phyloP scores from a whole-genome alignment of 37 sponge, comb jelly and placozoan genomes.

The Beroe ovata region DNA sequence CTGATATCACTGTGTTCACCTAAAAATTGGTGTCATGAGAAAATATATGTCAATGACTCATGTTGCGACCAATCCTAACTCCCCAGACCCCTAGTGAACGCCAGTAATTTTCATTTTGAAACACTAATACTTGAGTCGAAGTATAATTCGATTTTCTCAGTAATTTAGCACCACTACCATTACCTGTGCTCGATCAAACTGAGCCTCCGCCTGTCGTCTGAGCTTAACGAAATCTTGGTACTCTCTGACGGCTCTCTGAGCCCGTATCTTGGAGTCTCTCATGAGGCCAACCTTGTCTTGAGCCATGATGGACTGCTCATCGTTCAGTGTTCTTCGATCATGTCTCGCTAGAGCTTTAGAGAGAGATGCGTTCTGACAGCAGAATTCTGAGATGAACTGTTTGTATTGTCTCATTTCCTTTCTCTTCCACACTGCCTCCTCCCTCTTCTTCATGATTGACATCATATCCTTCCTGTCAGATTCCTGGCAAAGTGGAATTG shows the following conservation, averaged over 20 bases:
- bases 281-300: slow-evolving; percentile 51
- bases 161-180: too few relatives aligned
- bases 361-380: slow-evolving; percentile 61
- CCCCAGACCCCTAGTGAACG: too few relatives aligned
- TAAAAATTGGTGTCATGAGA: neutral
- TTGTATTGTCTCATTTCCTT: slow-evolving; percentile 52
- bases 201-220: slow-evolving; percentile 62
- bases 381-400: slow-evolving; percentile 55
- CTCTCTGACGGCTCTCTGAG: slow-evolving; percentile 45
- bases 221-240: slow-evolving; percentile 64
- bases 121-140: too few relatives aligned
- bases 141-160: too few relatives aligned
- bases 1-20: slow-evolving; percentile 40
- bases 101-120: too few relatives aligned
- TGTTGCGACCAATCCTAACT: too few relatives aligned
- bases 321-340: slow-evolving; percentile 23
- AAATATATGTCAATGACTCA: too few relatives aligned
- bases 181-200: slow-evolving; percentile 62
- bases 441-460: slow-evolving; percentile 37
- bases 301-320: neutral
- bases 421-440: neutral
- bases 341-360: slow-evolving; percentile 59
- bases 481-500: too few relatives aligned
- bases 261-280: slow-evolving; percentile 37
- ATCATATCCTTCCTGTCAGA: slow-evolving; percentile 4